Base-by-base conservation (phyloP, 1,140 invertebrate genomes). In the Pseudachorutes palmiensis region DNA sequence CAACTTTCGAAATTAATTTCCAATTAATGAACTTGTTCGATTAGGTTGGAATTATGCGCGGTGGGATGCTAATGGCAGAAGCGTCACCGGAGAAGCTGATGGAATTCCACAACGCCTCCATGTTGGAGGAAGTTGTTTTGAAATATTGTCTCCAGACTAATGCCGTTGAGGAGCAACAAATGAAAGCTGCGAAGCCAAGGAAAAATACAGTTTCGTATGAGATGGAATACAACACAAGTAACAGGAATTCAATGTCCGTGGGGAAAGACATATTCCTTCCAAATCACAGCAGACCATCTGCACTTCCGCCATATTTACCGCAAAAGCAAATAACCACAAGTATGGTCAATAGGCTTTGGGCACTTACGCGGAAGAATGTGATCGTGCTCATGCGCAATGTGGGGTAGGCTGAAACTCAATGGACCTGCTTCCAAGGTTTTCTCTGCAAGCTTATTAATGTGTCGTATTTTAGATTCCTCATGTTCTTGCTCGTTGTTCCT, bases 401-500 rank as follows among this genome's bases (percentile, higher is more conserved):
- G 75, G 89, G 88, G 36, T 45, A 45, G n/a, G n/a, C n/a, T n/a
- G n/a, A n/a, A n/a, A n/a, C n/a, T n/a, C n/a, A n/a, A n/a, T n/a
- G n/a, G n/a, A n/a, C n/a, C n/a, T n/a, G n/a, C n/a, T n/a, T n/a
- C n/a, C n/a, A n/a, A n/a, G n/a, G n/a, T n/a, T n/a, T n/a, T n/a
- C n/a, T n/a, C n/a, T n/a, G n/a, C n/a, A n/a, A n/a, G n/a, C n/a
- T n/a, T n/a, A n/a, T n/a, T n/a, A n/a, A n/a, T n/a, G n/a, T n/a
- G n/a, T n/a, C n/a, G n/a, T n/a, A n/a, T n/a, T n/a, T 55, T 24
- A 55, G 51, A 51, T 86, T 93, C n/a, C 90, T 94, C 85, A 79
- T 90, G 68, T 96, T 97, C 80, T 91, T 96, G 75, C 92, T 96
- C 75, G 86, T 88, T 19, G 79, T 97, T 72, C 94, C 94, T 36